A percentile compares a stretch with the other conserved stretches of the same genome.
Evolutionary conservation across 2,888 invertebrate genomes (phyloP).

Genomic region (Drosophila dives): DNA sequence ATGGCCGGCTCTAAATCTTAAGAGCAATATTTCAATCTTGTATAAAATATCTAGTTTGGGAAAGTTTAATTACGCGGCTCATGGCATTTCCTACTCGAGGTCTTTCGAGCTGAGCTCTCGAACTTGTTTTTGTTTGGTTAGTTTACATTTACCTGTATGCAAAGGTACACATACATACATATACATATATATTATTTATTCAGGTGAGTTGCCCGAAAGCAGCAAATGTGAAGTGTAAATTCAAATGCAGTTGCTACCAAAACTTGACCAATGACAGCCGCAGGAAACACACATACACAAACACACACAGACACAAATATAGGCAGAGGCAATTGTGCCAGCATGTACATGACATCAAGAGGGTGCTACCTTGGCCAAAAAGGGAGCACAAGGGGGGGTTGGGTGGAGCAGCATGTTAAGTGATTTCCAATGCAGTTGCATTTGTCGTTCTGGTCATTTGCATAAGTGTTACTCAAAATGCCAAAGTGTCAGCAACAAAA

Average conservation of each 20-base stretch:
- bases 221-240: slow-evolving; percentile 62
- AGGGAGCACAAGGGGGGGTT: too few relatives aligned
- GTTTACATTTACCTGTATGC: neutral
- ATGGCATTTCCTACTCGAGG: neutral
- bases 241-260: slow-evolving; percentile 48
- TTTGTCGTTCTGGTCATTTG: slow-evolving; percentile 61
- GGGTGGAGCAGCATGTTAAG: slow-evolving; percentile 45
- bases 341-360: slow-evolving; percentile 51
- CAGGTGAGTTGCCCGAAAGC: slow-evolving; percentile 33
- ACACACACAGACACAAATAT: slow-evolving; percentile 17
- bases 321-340: slow-evolving; percentile 19
- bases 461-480: slow-evolving; percentile 61
- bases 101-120: neutral
- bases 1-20: neutral
- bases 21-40: neutral
- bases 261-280: slow-evolving; percentile 50
- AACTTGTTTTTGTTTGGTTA: neutral
- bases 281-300: slow-evolving; percentile 22
- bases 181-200: slow-evolving; percentile 19
- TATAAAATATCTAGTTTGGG: neutral
- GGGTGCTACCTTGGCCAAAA: slow-evolving; percentile 6
- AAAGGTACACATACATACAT: neutral
- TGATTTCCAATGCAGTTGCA: slow-evolving; percentile 77
- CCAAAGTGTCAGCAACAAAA: slow-evolving; percentile 37
- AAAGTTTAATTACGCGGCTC: neutral